Base-by-base conservation (phyloP, 1,140 invertebrate species). In the Yoshiicerus persimilis region DNA sequence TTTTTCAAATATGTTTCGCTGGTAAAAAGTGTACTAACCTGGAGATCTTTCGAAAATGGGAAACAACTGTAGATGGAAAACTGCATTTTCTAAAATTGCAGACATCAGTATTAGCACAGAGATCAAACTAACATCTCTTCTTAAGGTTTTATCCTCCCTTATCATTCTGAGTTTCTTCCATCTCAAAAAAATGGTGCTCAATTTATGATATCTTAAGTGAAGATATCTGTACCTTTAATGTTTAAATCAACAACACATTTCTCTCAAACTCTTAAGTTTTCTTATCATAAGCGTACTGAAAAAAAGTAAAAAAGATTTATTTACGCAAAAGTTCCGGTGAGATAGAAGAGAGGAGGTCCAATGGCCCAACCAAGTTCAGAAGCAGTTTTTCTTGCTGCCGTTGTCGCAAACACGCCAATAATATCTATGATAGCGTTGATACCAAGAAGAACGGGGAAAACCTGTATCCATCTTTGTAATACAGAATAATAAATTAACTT, bases 11-110 rank as follows among this genome's bases (percentile, higher is more conserved):
- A n/a, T n/a, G n/a, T n/a, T n/a, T n/a, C n/a, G n/a, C n/a, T n/a
- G n/a, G n/a, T n/a, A n/a, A 80, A 80, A 11, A 80, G 36, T 47
- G n/a, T n/a, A n/a, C 3, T 30, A 36, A 80, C 75, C 32, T 39
- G 23, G 30, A 27, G 75, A 11, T 10, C 23, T 8, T 3, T 70
- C 66, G 6, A 77, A n/a, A 70, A 87, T 34, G 5, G 86, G 86
- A 56, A 87, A 77, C 16, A 87, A 13, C 39, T 87, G 75, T 20
- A 75, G 13, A 38, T 87, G 86, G n/a, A 62, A 62, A 11, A 87
- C 25, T 16, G 86, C 66, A 47, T 87, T 77, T 80, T 87, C 86
- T n/a, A 87, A 66, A 13, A 87, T 47, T 20, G 66, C 86, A n/a
- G 64, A 77, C 3, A 41, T 0, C 4, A 87, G 34, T 25, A 77